A percentile compares a stretch with the other conserved stretches of the same genome.
Conservation (phyloP, 1,140 invertebrate genomes). For the Brachionus rubens region DNA sequence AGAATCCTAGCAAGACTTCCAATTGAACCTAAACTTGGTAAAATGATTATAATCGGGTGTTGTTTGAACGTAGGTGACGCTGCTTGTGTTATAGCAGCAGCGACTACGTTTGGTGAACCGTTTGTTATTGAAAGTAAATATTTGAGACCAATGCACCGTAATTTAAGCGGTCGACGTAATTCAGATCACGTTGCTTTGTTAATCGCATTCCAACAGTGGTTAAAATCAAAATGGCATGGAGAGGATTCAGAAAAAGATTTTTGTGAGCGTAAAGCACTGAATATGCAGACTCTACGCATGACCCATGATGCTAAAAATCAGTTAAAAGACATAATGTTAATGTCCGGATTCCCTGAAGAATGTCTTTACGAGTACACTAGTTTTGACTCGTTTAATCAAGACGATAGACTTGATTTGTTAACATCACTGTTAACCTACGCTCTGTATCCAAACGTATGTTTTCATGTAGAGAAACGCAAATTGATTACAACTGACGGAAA, state of each 20-base stretch:
- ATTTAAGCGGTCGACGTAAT: conserved; percentile 75
- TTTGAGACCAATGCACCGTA: conserved; percentile 58
- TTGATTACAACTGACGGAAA: conserved; percentile 92
- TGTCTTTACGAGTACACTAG: neutral
- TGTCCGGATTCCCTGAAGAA: conserved; percentile 19
- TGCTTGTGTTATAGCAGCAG: conserved; percentile 28
- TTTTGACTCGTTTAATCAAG: neutral
- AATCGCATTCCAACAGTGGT: conserved; percentile 64
- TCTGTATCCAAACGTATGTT: conserved; percentile 92
- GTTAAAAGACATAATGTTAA: neutral
- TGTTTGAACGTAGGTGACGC: conserved; percentile 56
- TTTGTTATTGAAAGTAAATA: conserved; percentile 25
- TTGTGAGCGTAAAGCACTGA: conserved; percentile 84
- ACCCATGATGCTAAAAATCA: conserved; percentile 79
- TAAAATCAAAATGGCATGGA: conserved; percentile 64
- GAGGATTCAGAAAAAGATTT: conserved; percentile 68
- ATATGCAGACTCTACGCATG: conserved; percentile 78
- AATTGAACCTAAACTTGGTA: conserved; percentile 62
- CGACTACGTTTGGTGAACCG: neutral
- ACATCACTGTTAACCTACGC: conserved; percentile 81
- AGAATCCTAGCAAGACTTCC: conserved; percentile 61
- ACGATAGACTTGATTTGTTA: conserved; percentile 48
- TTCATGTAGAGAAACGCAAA: conserved; percentile 89
- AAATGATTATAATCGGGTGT: conserved; percentile 62
- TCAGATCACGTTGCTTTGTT: conserved; percentile 92